Evolutionary conservation across 1,140 invertebrate genomes (phyloP), one percentile per base, ranked within the genome.

Genomic region (Hycleus phaleratus): DNA sequence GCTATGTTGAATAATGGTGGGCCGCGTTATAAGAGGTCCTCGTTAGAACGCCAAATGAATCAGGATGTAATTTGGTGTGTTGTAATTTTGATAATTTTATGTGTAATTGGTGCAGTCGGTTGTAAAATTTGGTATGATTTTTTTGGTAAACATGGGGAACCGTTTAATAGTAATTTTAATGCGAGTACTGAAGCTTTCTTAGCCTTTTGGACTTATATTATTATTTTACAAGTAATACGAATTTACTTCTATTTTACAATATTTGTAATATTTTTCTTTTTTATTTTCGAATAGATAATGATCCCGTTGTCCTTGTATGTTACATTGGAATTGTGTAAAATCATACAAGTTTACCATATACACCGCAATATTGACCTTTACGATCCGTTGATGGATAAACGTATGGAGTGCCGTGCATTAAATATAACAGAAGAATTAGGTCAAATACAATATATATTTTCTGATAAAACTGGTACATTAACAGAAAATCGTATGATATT

Each of bases 401-500:
- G 87, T 58, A 85, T 91, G n/a, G 93, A 97, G 74, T 97, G 95
- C 73, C 81, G 95, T 53, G 95, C 95, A 38, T 80, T 97, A 60
- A 98, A 98, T 72, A 98, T 98, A 47, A 93, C 95, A 0, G 95
- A 98, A 74, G 95, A 98, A 74, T 79, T 98, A 46, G 96, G 95
- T 3, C 93, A 96, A 78, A 86, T 98, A 26, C 89, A 95, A 69
- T 97, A 97, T 71, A 82, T 98, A 46, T 97, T 98, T 77, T 97
- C 91, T 7, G 96, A 98, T 73, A 98, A 98, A 74, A 98, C 95
- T 2, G 95, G 96, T 4, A 98, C 95, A 2, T 76, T 98, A 11
- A 98, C 96, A 6, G 95, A 98, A 74, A 98, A 98, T 73, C 90
- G 93, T 74, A 98, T 98, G 95, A 82, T 96, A 56, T 98, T 98